Evolutionary conservation across 2,113 vertebrate genomes (phyloP), one percentile per base, ranked within the genome.

Genomic region (Silurus glanis): DNA sequence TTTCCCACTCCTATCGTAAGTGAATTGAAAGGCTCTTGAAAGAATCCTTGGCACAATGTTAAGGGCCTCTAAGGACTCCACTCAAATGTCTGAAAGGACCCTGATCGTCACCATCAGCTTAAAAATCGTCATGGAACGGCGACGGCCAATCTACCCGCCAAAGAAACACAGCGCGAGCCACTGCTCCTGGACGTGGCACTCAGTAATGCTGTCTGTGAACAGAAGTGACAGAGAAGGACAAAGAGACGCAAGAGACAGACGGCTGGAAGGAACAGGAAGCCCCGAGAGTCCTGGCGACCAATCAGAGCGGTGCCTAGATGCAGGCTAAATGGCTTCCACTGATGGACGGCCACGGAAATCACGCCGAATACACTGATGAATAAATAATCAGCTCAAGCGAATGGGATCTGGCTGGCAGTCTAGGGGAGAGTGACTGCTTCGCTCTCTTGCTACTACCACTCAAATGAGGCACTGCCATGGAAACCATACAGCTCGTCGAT

Each of bases 401-500:
- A 87, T 69, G 71, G 84, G 85, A 55, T 61, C 83, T 83, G 85
- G 85, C 86, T 84, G 87, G 10, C 82, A 74, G 83, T 74, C 83
- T 74, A 51, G 83, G 58, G 59, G 28, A 83, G 82, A 86, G 81
- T 71, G 84, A 86, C 83, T 78, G 84, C 87, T 87, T 89, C 74
- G 3, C 81, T 89, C 80, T 87, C 74, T 86, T 86, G 87, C 87
- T 88, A 87, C 84, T 83, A 82, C 87, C 84, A 83, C 87, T 85
- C 62, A 82, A 84, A 87, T 83, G 85, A 85, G 88, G 83, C 80
- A 87, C 80, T 88, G 84, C 88, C 88, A 89, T 88, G 90, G 90
- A 88, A 91, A 89, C 89, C 88, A 87, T 89, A 90, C 84, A 88
- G 89, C 86, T 71, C 88, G 83, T 90, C 89, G 67, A 90, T 90